Conservation (phyloP, 2,797 vertebrate genomes). For the Spatula versicolor region DNA sequence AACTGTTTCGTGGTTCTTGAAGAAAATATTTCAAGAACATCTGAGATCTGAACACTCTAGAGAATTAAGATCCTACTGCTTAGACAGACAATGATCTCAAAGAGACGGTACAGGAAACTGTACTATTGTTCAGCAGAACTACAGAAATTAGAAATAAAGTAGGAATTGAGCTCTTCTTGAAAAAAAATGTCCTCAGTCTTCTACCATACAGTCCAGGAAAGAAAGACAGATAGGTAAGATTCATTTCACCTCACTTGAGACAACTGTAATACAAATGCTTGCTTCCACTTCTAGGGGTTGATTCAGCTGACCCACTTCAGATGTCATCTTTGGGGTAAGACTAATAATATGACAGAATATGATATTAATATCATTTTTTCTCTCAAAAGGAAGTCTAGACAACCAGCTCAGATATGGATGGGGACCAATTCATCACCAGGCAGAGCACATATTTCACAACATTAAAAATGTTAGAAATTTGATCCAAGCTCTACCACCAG, state of each 20-base stretch:
- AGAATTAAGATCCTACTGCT: background rate
- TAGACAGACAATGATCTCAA: background rate
- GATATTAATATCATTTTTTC: background rate
- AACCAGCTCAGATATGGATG: background rate
- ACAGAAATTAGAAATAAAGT: background rate
- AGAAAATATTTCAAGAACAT: background rate
- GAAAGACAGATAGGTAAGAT: background rate
- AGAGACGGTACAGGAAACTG: background rate
- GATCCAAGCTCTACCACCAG: background rate
- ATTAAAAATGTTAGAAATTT: background rate
- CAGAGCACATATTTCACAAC: background rate
- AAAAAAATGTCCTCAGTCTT: background rate
- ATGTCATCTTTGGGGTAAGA: background rate
- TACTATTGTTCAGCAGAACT: background rate
- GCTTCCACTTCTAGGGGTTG: background rate
- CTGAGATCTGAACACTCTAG: background rate
- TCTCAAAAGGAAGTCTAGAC: background rate
- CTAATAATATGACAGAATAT: background rate
- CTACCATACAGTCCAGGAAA: background rate
- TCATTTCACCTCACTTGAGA: background rate
- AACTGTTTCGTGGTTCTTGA: background rate
- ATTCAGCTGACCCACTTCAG: slow-evolving; percentile 4
- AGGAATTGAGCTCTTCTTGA: background rate
- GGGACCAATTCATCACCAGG: background rate
- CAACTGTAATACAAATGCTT: background rate